A percentile compares a stretch with the other conserved stretches of the same genome.
phyloP scores from a whole-genome alignment of 1,140 invertebrate species.

The Trichomalopsis sarcophagae region DNA sequence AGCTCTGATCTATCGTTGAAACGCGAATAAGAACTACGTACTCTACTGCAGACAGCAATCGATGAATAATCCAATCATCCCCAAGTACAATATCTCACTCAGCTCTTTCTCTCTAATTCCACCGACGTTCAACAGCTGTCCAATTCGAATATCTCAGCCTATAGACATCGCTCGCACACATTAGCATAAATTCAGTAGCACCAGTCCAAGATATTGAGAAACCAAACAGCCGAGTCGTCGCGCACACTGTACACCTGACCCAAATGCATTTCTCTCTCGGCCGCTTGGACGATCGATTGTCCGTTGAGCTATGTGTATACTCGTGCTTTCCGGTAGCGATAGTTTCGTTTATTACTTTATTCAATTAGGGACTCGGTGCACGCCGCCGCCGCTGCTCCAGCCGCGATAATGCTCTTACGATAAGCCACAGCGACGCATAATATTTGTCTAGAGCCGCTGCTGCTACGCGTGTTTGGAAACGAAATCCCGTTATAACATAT shows the following conservation, averaged over 20 bases:
- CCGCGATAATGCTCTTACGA: slow-evolving; percentile 4
- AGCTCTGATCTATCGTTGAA: not conserved
- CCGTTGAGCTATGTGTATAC: not conserved
- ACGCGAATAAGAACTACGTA: too few species aligned
- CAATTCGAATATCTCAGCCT: not conserved
- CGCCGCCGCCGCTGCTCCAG: not conserved
- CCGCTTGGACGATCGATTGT: not conserved
- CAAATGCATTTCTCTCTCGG: slow-evolving; percentile 8
- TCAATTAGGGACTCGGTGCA: not conserved
- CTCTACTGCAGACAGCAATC: too few species aligned
- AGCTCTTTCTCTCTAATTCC: not conserved
- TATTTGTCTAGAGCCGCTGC: not conserved
- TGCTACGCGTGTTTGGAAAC: too few species aligned
- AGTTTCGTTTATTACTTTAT: slow-evolving; percentile 14
- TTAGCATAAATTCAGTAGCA: too few species aligned
- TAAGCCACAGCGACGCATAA: not conserved
- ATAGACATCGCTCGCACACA: not conserved
- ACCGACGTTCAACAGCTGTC: not conserved
- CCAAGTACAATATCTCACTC: not conserved
- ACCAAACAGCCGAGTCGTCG: not conserved
- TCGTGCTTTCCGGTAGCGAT: not conserved
- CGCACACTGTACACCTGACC: not conserved
- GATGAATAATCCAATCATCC: too few species aligned
- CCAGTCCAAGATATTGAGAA: too few species aligned
- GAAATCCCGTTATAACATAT: too few species aligned